Conservation (phyloP, 2,888 invertebrate species). For the Chamaedrilus cognettii region DNA sequence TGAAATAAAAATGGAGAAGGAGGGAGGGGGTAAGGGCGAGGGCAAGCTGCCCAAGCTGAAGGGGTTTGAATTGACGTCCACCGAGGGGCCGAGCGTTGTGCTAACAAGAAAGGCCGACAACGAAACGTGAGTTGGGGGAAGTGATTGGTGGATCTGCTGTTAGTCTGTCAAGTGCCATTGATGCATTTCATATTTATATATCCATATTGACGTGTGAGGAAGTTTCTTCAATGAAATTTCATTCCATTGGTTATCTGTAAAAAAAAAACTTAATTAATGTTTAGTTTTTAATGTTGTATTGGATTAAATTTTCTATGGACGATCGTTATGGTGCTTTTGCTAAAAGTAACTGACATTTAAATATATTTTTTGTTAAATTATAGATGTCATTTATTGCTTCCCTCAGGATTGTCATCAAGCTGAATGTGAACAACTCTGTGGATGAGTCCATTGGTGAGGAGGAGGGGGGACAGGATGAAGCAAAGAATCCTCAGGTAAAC, state of each 20-base stretch:
- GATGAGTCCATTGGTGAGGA: conserved; percentile 88
- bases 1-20: conserved; percentile 89
- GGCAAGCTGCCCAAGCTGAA: conserved; percentile 75
- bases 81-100: conserved; percentile 82
- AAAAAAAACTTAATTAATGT: too few relatives aligned
- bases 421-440: conserved; percentile 95
- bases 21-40: conserved; percentile 70
- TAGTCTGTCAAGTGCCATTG: too few relatives aligned
- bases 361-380: not conserved
- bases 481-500: not conserved
- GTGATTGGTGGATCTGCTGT: too few relatives aligned
- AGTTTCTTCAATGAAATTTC: too few relatives aligned
- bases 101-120: conserved; percentile 64
- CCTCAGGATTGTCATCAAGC: conserved; percentile 73
- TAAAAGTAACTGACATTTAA: too few relatives aligned
- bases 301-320: too few relatives aligned
- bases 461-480: conserved; percentile 66
- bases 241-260: too few relatives aligned
- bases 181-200: too few relatives aligned
- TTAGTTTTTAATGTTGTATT: too few relatives aligned
- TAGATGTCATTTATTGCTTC: conserved; percentile 11
- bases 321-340: too few relatives aligned
- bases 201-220: too few relatives aligned
- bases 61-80: conserved; percentile 74
- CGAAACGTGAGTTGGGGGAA: conserved; percentile 70